Conservation (phyloP, 2,113 vertebrate species). For the Etia nguti region DNA sequence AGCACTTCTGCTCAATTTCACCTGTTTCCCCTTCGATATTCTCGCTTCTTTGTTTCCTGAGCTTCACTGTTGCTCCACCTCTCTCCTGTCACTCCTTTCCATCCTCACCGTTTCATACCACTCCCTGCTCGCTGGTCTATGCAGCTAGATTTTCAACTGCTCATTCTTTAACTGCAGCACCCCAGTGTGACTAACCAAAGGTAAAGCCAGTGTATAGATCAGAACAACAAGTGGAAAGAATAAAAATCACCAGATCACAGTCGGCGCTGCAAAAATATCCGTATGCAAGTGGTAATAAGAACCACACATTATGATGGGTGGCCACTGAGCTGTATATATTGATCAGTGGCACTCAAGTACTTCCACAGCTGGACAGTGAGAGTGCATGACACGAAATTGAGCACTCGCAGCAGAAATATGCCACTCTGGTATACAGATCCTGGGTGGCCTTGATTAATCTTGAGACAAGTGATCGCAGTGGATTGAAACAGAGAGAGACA, state of each 20-base stretch:
- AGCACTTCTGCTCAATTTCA: constrained; percentile 18
- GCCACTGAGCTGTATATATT: background rate
- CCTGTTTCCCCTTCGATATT: background rate
- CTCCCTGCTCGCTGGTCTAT: background rate
- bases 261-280: background rate
- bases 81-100: background rate
- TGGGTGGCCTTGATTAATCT: constrained; percentile 33
- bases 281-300: background rate
- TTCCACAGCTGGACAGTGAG: background rate
- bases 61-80: background rate
- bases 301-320: background rate
- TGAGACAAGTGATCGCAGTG: background rate
- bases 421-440: background rate
- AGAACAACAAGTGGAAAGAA: constrained; percentile 50
- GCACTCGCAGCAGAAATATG: constrained; percentile 13
- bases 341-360: background rate
- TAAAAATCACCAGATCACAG: constrained; percentile 25
- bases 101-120: background rate
- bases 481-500: background rate
- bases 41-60: constrained; percentile 7
- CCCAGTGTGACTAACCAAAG: constrained; percentile 25
- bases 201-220: constrained; percentile 15
- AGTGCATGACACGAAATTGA: background rate
- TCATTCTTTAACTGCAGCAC: background rate
- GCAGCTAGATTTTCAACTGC: constrained; percentile 13